phyloP scores from a whole-genome alignment of 2,113 vertebrate species.

The Chlamydotis undulata region DNA sequence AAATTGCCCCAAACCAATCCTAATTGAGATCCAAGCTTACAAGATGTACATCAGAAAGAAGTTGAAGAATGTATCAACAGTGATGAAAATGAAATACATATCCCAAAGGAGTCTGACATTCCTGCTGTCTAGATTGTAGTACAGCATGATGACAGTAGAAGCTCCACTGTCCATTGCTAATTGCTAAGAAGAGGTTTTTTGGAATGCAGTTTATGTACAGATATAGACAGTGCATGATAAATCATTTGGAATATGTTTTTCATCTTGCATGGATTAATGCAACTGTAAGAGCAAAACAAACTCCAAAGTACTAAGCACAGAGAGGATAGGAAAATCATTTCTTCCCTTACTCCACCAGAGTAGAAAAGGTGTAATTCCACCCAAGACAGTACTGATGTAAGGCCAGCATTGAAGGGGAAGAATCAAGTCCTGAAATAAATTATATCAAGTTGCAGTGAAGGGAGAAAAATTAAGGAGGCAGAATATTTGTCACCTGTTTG shows the following conservation, averaged over 20 bases:
- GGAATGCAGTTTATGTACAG: neutral
- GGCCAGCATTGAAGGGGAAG: neutral
- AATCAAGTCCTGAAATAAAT: neutral
- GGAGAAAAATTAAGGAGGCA: neutral
- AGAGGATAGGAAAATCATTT: neutral
- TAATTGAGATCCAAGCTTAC: conserved; percentile 2
- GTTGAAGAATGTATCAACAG: neutral
- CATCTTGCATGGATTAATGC: neutral
- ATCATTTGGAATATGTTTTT: conserved; percentile 33
- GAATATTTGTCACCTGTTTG: neutral
- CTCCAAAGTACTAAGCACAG: neutral
- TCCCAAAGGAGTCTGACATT: neutral
- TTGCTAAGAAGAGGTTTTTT: neutral
- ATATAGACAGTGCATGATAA: neutral
- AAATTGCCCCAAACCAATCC: neutral
- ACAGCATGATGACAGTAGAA: neutral
- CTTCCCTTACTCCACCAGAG: neutral
- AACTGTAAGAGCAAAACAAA: neutral
- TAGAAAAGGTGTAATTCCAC: neutral
- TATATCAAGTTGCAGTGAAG: neutral
- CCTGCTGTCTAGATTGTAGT: neutral
- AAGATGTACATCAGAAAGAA: neutral
- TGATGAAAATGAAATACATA: neutral
- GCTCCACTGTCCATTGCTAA: neutral
- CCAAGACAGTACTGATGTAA: neutral